Evolutionary conservation across 35 echinoderm and acorn worm species (phyloP), one percentile per base, ranked within the genome.

Genomic region (Holothuria glaberrima): DNA sequence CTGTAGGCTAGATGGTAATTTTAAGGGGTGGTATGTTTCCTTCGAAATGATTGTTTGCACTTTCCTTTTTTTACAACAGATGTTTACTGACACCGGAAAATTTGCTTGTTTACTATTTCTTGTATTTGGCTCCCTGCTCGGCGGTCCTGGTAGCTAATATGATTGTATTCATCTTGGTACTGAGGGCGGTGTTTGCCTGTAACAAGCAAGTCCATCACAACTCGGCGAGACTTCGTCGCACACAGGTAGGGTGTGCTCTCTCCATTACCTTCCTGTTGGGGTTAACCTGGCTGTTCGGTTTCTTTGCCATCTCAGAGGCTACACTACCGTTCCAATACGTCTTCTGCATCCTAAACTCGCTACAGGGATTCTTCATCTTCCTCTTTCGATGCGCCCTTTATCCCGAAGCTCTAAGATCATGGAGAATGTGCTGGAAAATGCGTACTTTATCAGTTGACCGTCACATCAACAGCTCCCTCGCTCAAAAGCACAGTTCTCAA

Each of bases 361-460:
- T 96, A 17, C 94, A 96, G 85, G 95, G 95, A 0, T 92, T 97
- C n/a, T 97, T 97, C 82, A 97, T 97, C 44, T 97, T 97, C 68
- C 63, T 97, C n/a, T 97, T 97, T 34, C 90, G 92, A 29, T 97
- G 95, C 80, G 92, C 92, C 18, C 90, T 97, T 9, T 89, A 97
- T 66, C 92, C 95, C 10, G 95, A 97, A 71, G 94, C 91, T 20
- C 20, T 96, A 24, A 86, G 94, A 36, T 90, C 77, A 6, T 96
- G 94, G 94, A 64, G 70, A 5, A 67, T 80, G 41, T 90, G 58
- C 65, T 65, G 67, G 79, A 89, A 59, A 22, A 59, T 88, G 86
- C 86, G 80, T 78, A 77, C 90, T 9, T 83, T 65, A 24, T 82
- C 89, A 48, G 79, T 83, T 14, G 92, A 90, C 30, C 60, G 80